A percentile compares a stretch with the other conserved stretches of the same genome.
Conservation (phyloP, 2,113 vertebrate genomes). For the Cavia porcellus region DNA sequence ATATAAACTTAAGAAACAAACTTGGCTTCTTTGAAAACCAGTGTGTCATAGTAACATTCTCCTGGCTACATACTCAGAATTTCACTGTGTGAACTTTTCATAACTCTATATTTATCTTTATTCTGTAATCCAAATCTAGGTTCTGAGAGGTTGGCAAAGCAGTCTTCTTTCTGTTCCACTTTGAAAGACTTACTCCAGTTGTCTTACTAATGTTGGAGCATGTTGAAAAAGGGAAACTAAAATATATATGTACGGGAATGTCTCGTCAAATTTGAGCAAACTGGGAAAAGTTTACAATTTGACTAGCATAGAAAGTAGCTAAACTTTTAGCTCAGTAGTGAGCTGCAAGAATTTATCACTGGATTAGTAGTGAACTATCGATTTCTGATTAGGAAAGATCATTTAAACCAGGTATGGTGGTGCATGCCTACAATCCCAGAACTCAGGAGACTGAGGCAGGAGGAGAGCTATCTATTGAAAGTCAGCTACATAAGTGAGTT, state of each 20-base stretch:
- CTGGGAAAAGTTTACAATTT: background rate
- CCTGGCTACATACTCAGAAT: background rate
- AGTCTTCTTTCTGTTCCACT: background rate
- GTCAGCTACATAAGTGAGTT: background rate
- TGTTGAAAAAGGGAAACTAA: background rate
- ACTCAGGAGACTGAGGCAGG: background rate
- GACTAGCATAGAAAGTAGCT: background rate
- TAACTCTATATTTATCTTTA: conserved; percentile 58
- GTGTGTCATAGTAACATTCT: background rate
- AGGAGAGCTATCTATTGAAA: background rate
- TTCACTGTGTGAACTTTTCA: conserved; percentile 40
- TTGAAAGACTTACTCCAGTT: background rate
- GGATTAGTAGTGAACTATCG: background rate
- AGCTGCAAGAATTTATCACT: background rate
- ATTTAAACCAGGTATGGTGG: background rate
- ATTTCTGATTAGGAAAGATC: background rate
- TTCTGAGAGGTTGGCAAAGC: background rate
- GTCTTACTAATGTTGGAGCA: background rate
- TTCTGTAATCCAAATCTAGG: conserved; percentile 28
- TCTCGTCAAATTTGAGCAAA: background rate
- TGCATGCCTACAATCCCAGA: background rate
- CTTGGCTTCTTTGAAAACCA: conserved; percentile 7
- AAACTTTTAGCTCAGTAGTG: background rate
- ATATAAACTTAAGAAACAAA: background rate
- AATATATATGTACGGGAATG: background rate